Evolutionary conservation across 1,140 invertebrate genomes (phyloP).

Genomic region (Brachionus calyciflorus): DNA sequence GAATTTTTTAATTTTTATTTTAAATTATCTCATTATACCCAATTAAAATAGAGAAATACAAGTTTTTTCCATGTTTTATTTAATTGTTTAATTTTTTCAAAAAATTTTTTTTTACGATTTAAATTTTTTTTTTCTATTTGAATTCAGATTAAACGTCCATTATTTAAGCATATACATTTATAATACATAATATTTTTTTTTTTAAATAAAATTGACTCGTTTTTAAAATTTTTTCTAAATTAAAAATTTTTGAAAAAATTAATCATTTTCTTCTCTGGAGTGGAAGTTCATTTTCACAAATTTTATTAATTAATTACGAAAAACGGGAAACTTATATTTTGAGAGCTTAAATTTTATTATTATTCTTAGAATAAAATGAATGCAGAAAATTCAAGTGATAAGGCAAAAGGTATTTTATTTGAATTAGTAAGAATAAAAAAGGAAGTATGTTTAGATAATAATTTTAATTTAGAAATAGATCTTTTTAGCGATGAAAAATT

Average conservation of each 20-base stretch:
- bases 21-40: too few relatives aligned
- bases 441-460: not conserved
- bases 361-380: conserved; percentile 8
- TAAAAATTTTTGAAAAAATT: not conserved
- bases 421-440: not conserved
- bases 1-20: too few relatives aligned
- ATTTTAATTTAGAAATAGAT: conserved; percentile 4
- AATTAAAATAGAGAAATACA: too few relatives aligned
- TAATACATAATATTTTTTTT: too few relatives aligned
- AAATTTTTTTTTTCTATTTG: too few relatives aligned
- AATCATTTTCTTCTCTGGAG: not conserved
- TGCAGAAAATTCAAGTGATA: not conserved
- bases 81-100: too few relatives aligned
- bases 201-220: not conserved
- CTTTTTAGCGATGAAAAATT: conserved; percentile 28
- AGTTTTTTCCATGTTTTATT: too few relatives aligned
- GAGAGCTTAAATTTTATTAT: too few relatives aligned
- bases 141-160: too few relatives aligned
- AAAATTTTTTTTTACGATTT: too few relatives aligned
- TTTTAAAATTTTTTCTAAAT: not conserved
- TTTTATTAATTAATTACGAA: not conserved
- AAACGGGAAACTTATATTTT: not conserved
- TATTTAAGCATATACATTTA: too few relatives aligned
- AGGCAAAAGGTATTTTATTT: not conserved
- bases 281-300: conserved; percentile 14